These are phyloP conservation scores for Phocoena phocoena DNA, from an alignment of 2,113 vertebrate species.

Conservation along the genomic window DNA sequence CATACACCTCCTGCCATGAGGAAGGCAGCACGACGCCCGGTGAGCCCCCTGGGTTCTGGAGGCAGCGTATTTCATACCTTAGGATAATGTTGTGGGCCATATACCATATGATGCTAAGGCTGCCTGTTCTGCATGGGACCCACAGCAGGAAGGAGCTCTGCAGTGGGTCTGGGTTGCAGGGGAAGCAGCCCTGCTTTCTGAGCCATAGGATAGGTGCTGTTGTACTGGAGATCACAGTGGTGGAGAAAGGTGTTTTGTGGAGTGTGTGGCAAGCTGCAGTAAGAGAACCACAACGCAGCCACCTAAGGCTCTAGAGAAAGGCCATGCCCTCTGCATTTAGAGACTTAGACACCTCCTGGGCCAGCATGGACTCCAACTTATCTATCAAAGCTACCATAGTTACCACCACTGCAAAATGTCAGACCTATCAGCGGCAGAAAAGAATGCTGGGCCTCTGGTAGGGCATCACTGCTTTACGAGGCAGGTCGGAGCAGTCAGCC, in stretches of 20 bases:
- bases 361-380: background rate
- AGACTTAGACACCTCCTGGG: background rate
- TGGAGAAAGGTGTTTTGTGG: background rate
- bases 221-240: background rate
- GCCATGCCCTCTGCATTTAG: no score
- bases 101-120: background rate
- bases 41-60: background rate
- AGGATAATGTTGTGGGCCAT: no score
- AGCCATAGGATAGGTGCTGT: background rate
- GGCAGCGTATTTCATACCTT: background rate
- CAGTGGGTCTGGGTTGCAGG: background rate
- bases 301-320: background rate
- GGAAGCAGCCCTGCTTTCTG: background rate
- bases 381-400: background rate
- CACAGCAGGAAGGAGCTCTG: background rate
- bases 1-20: background rate
- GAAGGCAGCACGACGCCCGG: background rate
- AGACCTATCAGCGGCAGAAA: background rate
- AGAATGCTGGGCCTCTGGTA: background rate
- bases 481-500: background rate
- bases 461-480: background rate
- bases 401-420: background rate
- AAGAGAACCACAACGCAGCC: background rate
- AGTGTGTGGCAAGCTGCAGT: background rate
- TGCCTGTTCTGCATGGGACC: background rate